These are phyloP conservation scores for Struthio camelus DNA, from an alignment of 2,113 vertebrate species.

Conservation along the genomic window DNA sequence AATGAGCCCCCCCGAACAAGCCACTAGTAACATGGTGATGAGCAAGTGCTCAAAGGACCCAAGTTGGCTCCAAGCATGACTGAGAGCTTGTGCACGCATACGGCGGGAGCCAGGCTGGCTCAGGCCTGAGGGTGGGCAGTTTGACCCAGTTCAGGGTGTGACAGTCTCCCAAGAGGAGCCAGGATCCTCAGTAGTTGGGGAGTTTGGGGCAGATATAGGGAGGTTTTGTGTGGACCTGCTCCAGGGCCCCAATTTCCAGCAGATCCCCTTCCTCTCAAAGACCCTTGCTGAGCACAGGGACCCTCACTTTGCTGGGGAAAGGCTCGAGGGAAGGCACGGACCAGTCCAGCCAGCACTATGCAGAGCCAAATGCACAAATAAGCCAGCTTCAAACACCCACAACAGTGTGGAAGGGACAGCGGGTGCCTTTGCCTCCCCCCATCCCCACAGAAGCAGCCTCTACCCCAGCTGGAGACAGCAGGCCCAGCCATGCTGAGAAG, in stretches of 20 bases:
- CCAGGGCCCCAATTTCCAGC: not conserved
- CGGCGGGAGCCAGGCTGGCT: not conserved
- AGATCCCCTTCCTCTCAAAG: not conserved
- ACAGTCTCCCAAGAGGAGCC: not conserved
- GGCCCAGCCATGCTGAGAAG: not conserved
- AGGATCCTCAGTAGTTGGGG: not conserved
- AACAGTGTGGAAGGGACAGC: not conserved
- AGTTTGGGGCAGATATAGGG: not conserved
- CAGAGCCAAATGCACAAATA: not conserved
- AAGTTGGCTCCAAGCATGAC: not conserved
- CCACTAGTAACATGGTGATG: not conserved
- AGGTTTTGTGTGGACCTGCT: not conserved
- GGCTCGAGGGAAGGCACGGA: not conserved
- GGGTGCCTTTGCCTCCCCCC: not conserved
- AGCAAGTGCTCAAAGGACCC: not conserved
- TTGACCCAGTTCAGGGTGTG: not conserved
- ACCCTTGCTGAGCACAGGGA: not conserved
- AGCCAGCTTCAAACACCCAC: not conserved
- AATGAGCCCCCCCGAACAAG: not conserved
- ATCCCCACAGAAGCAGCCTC: not conserved
- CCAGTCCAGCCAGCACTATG: accelerated
- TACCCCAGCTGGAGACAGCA: not conserved
- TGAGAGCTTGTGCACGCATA: not conserved
- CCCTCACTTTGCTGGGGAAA: not conserved
- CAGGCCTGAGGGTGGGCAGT: not conserved